phyloP scores from a whole-genome alignment of 2,888 invertebrate genomes.

The Apodemia zela region DNA sequence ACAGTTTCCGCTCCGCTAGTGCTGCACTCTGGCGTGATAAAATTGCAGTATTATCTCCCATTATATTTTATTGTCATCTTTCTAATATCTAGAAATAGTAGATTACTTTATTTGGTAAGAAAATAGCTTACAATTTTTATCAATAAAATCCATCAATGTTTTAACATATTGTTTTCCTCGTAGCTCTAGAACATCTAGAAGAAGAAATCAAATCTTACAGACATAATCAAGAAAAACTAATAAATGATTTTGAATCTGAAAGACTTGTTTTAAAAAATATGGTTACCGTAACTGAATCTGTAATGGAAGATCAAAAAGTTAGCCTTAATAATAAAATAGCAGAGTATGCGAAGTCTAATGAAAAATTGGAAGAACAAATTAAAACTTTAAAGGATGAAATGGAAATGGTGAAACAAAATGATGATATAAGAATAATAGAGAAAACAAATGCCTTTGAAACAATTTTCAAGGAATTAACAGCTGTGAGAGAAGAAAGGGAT shows the following conservation, averaged over 20 bases:
- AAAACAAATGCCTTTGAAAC: constrained; percentile 34
- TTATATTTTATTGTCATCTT: too few relatives aligned
- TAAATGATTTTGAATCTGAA: constrained; percentile 56
- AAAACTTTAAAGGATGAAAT: constrained; percentile 34
- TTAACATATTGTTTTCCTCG: too few relatives aligned
- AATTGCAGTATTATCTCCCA: too few relatives aligned
- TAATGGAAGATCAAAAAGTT: constrained; percentile 56
- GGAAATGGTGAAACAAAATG: constrained; percentile 34
- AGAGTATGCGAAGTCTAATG: constrained; percentile 43
- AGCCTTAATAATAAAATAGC: constrained; percentile 43
- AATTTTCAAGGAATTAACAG: constrained; percentile 36
- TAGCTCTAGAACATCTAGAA: constrained; percentile 5
- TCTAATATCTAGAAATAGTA: too few relatives aligned
- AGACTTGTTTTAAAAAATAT: constrained; percentile 54
- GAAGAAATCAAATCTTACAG: constrained; percentile 21
- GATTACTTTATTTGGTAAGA: too few relatives aligned
- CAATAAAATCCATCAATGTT: too few relatives aligned
- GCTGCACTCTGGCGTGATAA: too few relatives aligned
- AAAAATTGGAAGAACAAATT: constrained; percentile 41
- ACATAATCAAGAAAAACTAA: constrained; percentile 50
- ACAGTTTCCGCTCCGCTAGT: too few relatives aligned
- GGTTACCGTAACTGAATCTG: constrained; percentile 57
- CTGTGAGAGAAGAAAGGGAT: constrained; percentile 29
- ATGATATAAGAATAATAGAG: constrained; percentile 37
- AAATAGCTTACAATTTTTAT: too few relatives aligned